A percentile compares a stretch with the other conserved stretches of the same genome.
Conservation (phyloP, 2,113 vertebrate genomes). For the Anser brachyrhynchus region DNA sequence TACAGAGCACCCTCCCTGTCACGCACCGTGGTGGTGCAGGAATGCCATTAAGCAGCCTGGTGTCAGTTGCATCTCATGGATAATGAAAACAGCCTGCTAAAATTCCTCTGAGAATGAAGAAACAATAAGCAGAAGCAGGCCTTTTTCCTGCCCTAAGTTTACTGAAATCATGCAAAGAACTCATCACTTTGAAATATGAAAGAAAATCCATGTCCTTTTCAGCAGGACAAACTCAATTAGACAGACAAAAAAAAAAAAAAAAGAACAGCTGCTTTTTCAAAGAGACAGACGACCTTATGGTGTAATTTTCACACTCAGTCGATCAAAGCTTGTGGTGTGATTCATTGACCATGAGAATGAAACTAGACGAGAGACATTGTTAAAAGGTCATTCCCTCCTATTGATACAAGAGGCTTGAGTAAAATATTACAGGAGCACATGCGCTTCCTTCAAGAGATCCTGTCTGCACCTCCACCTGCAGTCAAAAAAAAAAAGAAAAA, state of each 20-base stretch:
- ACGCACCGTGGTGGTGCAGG: accelerated
- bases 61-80: neutral
- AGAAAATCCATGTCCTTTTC: constrained; percentile 46
- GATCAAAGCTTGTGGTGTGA: constrained; percentile 60
- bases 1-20: neutral
- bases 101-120: constrained; percentile 35
- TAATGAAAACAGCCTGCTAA: constrained; percentile 20
- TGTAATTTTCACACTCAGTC: constrained; percentile 61
- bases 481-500: neutral
- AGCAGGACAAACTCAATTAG: constrained; percentile 60
- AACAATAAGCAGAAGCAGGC: neutral
- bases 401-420: neutral
- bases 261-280: constrained; percentile 67
- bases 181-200: constrained; percentile 50
- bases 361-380: neutral
- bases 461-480: neutral
- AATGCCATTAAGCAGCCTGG: neutral
- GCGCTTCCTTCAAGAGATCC: neutral
- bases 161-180: constrained; percentile 39
- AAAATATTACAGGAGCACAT: constrained; percentile 1
- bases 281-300: constrained; percentile 51
- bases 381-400: constrained; percentile 56
- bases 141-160: neutral
- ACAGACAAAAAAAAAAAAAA: constrained; percentile 15
- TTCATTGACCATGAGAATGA: constrained; percentile 65